A percentile compares a stretch with the other conserved stretches of the same genome.
These are phyloP conservation scores for Camarhynchus parvulus DNA, from an alignment of 2,113 vertebrate species.

Conservation along the genomic window DNA sequence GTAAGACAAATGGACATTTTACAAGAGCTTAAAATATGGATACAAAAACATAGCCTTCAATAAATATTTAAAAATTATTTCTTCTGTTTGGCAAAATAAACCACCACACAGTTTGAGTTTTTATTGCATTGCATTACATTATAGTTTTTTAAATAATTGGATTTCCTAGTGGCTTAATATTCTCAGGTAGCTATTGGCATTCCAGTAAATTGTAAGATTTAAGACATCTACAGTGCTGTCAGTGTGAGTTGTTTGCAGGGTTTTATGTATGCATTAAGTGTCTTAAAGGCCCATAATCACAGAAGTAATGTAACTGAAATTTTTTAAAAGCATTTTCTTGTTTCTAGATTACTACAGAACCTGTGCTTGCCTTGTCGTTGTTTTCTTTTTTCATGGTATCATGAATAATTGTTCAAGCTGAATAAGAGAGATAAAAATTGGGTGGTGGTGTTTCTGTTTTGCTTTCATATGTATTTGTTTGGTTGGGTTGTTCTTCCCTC, in stretches of 20 bases:
- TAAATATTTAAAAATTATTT: background rate
- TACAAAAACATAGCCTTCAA: background rate
- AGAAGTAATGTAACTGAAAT: background rate
- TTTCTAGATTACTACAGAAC: background rate
- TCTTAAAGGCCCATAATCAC: background rate
- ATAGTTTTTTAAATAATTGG: background rate
- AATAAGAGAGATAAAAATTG: background rate
- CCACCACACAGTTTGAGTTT: background rate
- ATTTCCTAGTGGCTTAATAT: background rate
- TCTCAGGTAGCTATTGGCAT: background rate
- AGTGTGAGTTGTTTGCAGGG: background rate
- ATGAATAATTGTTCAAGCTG: background rate
- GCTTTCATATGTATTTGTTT: background rate
- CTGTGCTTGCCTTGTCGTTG: background rate
- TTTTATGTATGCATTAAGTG: background rate
- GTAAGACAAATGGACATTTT: background rate
- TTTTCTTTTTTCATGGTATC: background rate
- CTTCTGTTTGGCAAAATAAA: background rate
- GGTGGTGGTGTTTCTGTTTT: fast-evolving
- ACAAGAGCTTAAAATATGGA: background rate
- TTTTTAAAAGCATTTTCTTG: background rate
- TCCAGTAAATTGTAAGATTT: background rate
- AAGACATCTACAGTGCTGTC: background rate
- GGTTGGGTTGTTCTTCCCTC: fast-evolving
- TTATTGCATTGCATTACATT: background rate